Evolutionary conservation across 2,797 vertebrate species (phyloP), one percentile per base, ranked within the genome.

Genomic region (Choloepus didactylus): DNA sequence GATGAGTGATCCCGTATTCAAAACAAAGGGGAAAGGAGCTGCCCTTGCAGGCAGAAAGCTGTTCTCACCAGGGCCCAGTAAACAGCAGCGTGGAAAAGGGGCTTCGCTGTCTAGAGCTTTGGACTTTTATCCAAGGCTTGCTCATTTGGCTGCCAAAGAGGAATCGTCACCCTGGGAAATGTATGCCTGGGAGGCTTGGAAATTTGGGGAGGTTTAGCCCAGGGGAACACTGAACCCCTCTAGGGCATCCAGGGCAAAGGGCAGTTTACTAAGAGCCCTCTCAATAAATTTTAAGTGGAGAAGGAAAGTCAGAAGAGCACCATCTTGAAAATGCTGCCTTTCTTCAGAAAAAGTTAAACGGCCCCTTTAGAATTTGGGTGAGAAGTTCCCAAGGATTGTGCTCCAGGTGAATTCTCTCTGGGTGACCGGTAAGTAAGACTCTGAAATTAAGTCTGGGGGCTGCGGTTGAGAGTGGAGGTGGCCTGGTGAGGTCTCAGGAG

Each of bases 351-450:
- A 93, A 21, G 31, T 41, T 66, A 19, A 67, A 41, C 23, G 19
- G 64, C 80, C 25, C 81, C 79, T 31, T 90, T 76, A 81, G 75
- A 89, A 69, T 82, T 72, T 84, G 46, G 25, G 75, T n/a, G 81
- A 73, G 29, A 62, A 62, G 46, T 79, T 94, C 44, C 91, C 35
- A 41, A 93, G 59, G 35, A 59, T 51, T 75, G 1, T 25, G 66
- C 51, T 76, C 93, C 49, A 16, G 1, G 91, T 77, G 84, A 69
- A 97, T 84, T 93, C 93, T 97, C 89, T 95, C 96, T 97, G 83
- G 91, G 90, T 94, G 87, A 93, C 88, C 46, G 76, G 98, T 98
- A 97, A 98, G 97, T 97, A 98, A 97, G 76, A 90, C 29, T 94
- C 38, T 75, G 81, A 92, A 97, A 96, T 96, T 86, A 98, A 51